Evolutionary conservation across 2,888 invertebrate species (phyloP).

Genomic region (Drosophila mimica): DNA sequence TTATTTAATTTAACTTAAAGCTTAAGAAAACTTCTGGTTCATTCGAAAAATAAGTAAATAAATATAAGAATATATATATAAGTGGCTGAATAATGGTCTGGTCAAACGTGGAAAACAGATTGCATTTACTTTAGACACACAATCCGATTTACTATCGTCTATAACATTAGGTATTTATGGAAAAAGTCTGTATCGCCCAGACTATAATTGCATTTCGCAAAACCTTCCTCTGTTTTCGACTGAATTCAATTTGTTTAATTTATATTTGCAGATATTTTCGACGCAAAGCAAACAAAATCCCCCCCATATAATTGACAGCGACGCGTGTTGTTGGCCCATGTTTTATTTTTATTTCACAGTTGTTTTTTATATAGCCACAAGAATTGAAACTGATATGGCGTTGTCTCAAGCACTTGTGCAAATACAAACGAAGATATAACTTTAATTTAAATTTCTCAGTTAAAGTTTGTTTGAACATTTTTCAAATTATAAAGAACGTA

Average conservation of each 20-base stretch:
- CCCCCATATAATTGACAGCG: conserved; percentile 11
- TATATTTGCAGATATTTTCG: background rate
- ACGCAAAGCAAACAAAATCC: background rate
- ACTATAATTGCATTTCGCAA: background rate
- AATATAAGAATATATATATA: background rate
- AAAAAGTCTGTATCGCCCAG: background rate
- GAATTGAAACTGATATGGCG: conserved; percentile 29
- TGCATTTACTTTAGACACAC: background rate
- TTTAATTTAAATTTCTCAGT: conserved; percentile 7
- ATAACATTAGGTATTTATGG: background rate
- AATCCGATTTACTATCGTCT: conserved; percentile 10
- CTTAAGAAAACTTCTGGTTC: background rate
- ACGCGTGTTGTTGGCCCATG: background rate
- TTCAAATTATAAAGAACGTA: conserved; percentile 42
- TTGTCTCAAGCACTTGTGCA: conserved; percentile 41
- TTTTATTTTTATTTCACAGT: background rate
- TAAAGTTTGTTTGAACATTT: conserved; percentile 28
- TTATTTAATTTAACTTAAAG: too few species aligned
- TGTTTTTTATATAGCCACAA: conserved; percentile 4
- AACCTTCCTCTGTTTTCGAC: background rate
- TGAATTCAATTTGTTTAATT: conserved; percentile 9
- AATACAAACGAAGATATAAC: conserved; percentile 32
- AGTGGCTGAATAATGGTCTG: background rate
- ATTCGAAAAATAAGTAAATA: background rate
- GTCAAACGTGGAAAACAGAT: conserved; percentile 9